Base-by-base conservation (phyloP, 2,113 vertebrate species). In the sheep (Ovis aries) region DNA sequence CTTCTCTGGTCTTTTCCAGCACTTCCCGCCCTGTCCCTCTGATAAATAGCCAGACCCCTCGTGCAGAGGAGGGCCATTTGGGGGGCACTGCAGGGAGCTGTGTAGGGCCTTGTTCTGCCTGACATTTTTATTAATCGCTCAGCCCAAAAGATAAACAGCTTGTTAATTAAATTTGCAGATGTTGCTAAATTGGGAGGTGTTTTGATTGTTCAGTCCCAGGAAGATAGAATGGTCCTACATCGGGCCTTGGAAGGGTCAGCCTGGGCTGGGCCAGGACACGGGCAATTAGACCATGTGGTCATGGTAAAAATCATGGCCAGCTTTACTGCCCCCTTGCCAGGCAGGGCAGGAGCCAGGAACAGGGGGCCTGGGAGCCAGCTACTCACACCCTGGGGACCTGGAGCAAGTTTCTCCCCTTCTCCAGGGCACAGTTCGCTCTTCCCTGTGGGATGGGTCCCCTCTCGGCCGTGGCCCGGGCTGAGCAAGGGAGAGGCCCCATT, bases 111-210 rank as follows among this genome's bases (percentile, higher is more conserved):
- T 95, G 95, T 95, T 95, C 97, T 93, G 86, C 89, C 91, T 97
- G 98, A 97, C 98, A 97, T 95, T 80, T 96, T 98, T 98, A 98
- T 98, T 98, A 98, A 98, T 98, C 27, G 90, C 94, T 81, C 12
- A n/a, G 87, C 93, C 89, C 55, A 27, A 53, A 95, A 98, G 98
- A 98, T 95, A 98, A 97, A 97, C 94, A 94, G 97, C 95, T 97
- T 95, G 96, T 94, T 98, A 98, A 98, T 98, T 98, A 96, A 97
- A 97, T 95, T 97, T 98, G 97, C 97, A 97, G 97, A 94, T 98
- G 98, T 77, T 97, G 94, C 91, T 97, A 92, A 97, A 92, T 96
- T 89, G 29, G 97, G 88, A 91, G 84, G 88, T 94, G 59, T 95
- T 93, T 82, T 93, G 89, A 93, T 74, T 52, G 21, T 67, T 96